Evolutionary conservation across 2,888 invertebrate species (phyloP), one percentile per base, ranked within the genome.

Genomic region (Drosophila nr. medialis): DNA sequence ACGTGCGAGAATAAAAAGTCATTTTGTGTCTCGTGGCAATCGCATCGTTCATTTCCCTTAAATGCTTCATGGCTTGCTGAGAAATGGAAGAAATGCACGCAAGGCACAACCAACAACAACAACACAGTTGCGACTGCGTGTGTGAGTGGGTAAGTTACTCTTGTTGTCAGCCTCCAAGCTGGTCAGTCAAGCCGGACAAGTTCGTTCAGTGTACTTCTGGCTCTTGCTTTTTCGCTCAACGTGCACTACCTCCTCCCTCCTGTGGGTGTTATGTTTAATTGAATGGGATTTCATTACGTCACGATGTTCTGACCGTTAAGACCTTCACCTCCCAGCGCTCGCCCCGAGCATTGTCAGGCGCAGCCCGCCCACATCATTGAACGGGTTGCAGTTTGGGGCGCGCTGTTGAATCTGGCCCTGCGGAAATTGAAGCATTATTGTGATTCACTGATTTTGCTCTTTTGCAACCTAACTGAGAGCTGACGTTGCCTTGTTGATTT

Each of bases 371-470:
- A 32, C 50, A 36, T 68, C 70, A 70, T 75, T 74, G 69, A 69
- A 66, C 64, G 71, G 59, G 56, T 55, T 77, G 60, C 55, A n/a
- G 40, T 29, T 36, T 36, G 3, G 40, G n/a, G 24, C 11, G 32
- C 8, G 18, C 30, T 42, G 66, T 45, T 42, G 51, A 60, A 30
- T 27, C 72, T 48, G 77, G 78, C 61, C 81, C 78, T 80, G 75
- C 89, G 89, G 91, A 89, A 91, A 90, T 89, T 86, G 89, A 91
- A 77, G 91, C 90, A 86, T 90, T 91, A 90, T 81, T 83, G 85
- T 89, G 81, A 88, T 84, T 87, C 91, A 90, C 72, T 87, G 88
- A 86, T 79, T 83, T 81, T 81, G 81, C 79, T 78, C 84, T 80
- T 81, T 83, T 69, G 68, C 59, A 36, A 34, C 51, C 48, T 32